A percentile compares a stretch with the other conserved stretches of the same genome.
These are phyloP conservation scores for Nephrocerus scutellatus DNA, from an alignment of 2,888 invertebrate genomes.

Conservation along the genomic window DNA sequence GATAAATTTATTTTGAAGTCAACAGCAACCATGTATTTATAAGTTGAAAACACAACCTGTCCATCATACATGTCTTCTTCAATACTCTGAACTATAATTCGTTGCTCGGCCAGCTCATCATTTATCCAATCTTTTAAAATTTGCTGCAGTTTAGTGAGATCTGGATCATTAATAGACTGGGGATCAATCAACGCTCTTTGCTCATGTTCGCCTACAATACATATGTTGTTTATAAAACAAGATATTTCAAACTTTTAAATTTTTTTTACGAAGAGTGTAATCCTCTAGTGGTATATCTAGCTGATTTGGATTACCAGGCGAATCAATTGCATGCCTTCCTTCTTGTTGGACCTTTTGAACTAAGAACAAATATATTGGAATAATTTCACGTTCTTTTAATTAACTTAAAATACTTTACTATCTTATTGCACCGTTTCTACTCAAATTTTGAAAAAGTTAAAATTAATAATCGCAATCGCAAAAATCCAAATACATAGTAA, in stretches of 20 bases:
- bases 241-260: background rate
- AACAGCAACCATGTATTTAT: background rate
- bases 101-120: constrained; percentile 89
- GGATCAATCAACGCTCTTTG: constrained; percentile 94
- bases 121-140: constrained; percentile 97
- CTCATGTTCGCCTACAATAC: constrained; percentile 82
- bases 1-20: background rate
- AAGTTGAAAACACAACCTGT: no score
- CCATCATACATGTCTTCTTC: constrained; percentile 98
- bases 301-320: constrained; percentile 84
- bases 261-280: constrained; percentile 68
- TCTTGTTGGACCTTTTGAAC: constrained; percentile 93
- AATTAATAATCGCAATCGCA: no score
- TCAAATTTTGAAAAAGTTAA: no score
- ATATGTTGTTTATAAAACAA: background rate
- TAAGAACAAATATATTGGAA: constrained; percentile 45
- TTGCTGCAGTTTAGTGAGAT: constrained; percentile 73
- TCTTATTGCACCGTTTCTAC: no score
- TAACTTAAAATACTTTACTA: no score
- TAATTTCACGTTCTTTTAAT: no score
- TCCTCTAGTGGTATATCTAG: constrained; percentile 89
- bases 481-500: no score
- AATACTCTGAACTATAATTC: constrained; percentile 94
- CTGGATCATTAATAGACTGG: constrained; percentile 76
- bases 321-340: constrained; percentile 93